Percentiles rank a stretch among this genome's conserved stretches.
These are phyloP conservation scores for Poecilia gillii DNA, from an alignment of 2,797 vertebrate species.

Conservation along the genomic window DNA sequence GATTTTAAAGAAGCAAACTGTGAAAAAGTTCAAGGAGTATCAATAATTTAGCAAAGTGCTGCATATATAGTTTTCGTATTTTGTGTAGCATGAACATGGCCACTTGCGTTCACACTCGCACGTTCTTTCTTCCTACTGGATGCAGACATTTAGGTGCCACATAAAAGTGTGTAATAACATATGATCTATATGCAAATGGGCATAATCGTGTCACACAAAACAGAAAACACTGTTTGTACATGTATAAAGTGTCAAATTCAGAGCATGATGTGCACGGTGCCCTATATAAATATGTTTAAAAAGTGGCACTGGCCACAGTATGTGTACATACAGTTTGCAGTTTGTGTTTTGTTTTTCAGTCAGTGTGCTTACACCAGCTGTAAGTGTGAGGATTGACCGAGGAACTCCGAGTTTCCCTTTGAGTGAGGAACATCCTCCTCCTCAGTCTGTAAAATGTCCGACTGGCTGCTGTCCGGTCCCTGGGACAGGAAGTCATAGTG, in stretches of 20 bases:
- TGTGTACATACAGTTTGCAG: slow-evolving; percentile 22
- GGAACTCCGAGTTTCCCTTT: slow-evolving; percentile 84
- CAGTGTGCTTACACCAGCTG: slow-evolving; percentile 85
- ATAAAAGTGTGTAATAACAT: slow-evolving; percentile 10
- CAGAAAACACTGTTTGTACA: slow-evolving; percentile 23
- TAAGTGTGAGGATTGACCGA: slow-evolving; percentile 88
- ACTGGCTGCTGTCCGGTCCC: slow-evolving; percentile 78
- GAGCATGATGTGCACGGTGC: slow-evolving; percentile 30
- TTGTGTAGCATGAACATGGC: slow-evolving; percentile 35
- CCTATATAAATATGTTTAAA: slow-evolving; percentile 51
- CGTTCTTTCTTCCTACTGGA: slow-evolving; percentile 6
- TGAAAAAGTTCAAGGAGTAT: neutral
- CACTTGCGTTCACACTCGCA: slow-evolving; percentile 27
- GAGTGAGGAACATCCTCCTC: slow-evolving; percentile 76
- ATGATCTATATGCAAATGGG: slow-evolving; percentile 37
- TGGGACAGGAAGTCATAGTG: slow-evolving; percentile 83
- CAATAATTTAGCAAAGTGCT: slow-evolving; percentile 1
- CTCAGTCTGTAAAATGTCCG: slow-evolving; percentile 88
- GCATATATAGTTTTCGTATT: slow-evolving; percentile 17
- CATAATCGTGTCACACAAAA: slow-evolving; percentile 35
- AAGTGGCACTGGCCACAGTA: slow-evolving; percentile 33
- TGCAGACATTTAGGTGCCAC: slow-evolving; percentile 12
- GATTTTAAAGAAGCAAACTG: neutral
- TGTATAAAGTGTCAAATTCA: slow-evolving; percentile 43
- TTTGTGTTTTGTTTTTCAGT: slow-evolving; percentile 19